phyloP scores from a whole-genome alignment of 2,797 vertebrate species.

The Delichon dasypus region DNA sequence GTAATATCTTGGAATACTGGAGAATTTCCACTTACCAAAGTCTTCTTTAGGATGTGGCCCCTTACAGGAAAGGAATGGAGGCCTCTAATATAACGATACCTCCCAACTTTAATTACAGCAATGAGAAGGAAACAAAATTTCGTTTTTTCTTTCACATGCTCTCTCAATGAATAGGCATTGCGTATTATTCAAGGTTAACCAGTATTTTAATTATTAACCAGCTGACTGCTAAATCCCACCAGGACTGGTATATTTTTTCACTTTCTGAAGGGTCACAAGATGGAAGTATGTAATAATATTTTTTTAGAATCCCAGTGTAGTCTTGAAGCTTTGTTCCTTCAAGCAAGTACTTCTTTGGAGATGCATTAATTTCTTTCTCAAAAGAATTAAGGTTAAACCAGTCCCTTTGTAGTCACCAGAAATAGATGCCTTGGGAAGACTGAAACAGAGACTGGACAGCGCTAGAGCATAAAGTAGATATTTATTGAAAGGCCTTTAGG shows the following conservation, averaged over 20 bases:
- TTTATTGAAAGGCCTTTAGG: too few relatives aligned
- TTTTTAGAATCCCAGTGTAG: not conserved
- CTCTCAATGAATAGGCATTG: not conserved
- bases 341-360: not conserved
- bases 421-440: too few relatives aligned
- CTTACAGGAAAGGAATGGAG: not conserved
- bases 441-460: too few relatives aligned
- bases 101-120: not conserved
- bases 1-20: not conserved
- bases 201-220: not conserved
- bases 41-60: not conserved
- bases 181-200: not conserved
- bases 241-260: not conserved
- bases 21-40: not conserved
- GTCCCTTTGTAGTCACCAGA: too few relatives aligned
- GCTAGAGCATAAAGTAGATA: too few relatives aligned
- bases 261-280: not conserved
- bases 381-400: not conserved
- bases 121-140: not conserved
- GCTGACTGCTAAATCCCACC: not conserved
- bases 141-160: not conserved
- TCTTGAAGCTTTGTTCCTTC: not conserved
- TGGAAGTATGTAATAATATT: not conserved
- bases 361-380: not conserved
- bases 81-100: not conserved